Evolutionary conservation across 2,888 invertebrate genomes (phyloP).

Genomic region (Fragum sueziense): DNA sequence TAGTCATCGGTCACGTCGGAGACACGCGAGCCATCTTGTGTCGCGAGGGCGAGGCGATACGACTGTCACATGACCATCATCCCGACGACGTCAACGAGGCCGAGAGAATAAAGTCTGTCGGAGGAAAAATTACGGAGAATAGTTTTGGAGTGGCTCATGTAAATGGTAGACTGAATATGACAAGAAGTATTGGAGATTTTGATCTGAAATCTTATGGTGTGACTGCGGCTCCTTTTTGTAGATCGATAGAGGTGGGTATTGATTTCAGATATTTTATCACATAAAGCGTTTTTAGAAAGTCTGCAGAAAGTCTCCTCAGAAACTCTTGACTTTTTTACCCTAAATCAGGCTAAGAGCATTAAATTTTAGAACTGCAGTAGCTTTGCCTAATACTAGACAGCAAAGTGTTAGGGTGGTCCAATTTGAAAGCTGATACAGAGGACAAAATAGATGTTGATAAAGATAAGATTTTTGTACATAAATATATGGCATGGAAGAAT

Average conservation of each 20-base stretch:
- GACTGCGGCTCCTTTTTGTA: slow-evolving; percentile 82
- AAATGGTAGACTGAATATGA: slow-evolving; percentile 84
- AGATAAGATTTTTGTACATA: no score
- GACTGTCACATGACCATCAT: slow-evolving; percentile 83
- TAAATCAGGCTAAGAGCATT: no score
- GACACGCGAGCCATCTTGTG: slow-evolving; percentile 84
- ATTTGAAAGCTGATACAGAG: no score
- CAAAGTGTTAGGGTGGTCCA: no score
- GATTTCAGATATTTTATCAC: no score
- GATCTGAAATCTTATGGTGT: slow-evolving; percentile 84
- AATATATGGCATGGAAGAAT: no score
- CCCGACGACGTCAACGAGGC: slow-evolving; percentile 83
- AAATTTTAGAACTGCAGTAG: no score
- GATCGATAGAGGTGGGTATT: slow-evolving; percentile 79
- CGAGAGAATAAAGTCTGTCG: slow-evolving; percentile 81
- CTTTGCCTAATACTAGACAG: no score
- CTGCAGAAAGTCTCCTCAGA: no score
- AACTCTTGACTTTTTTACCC: no score
- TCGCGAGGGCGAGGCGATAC: slow-evolving; percentile 82
- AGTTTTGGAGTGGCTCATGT: slow-evolving; percentile 82
- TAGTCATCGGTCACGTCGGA: slow-evolving; percentile 84
- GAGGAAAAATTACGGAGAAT: slow-evolving; percentile 81
- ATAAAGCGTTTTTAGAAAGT: no score
- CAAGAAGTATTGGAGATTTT: slow-evolving; percentile 84
- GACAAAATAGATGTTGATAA: no score